Evolutionary conservation across 2,888 invertebrate genomes (phyloP), one percentile per base, ranked within the genome.

Genomic region (Tupiocoris notatus): DNA sequence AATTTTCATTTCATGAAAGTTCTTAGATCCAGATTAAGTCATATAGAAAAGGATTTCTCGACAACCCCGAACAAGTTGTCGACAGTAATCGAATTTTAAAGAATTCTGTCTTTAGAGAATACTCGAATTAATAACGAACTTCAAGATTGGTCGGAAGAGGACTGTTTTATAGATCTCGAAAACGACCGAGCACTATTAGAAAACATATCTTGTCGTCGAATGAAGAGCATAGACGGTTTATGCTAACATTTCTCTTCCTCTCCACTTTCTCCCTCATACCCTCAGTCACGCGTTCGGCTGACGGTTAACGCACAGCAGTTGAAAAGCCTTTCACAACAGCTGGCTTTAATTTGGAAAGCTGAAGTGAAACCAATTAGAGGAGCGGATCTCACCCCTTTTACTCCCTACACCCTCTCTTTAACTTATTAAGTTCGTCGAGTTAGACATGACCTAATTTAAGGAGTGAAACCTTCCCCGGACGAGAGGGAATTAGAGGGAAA

Each of bases 311-410:
- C 39, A 39, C 12, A 39, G 23, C 68, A 68, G 68, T 39, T 22
- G 59, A 59, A 68, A 67, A 57, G 68, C 68, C 24, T 59, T 68
- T 68, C 68, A 68, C 58, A 68, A 59, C 59, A 59, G 59, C 59
- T 68, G 68, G 24, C n/a, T 58, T 68, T 68, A 58, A 68, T 68
- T 68, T 23, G 68, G 57, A 68, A 68, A 68, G 68, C 68, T 68
- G 68, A 68, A 68, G 68, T 68, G 68, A 68, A 68, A 68, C 58
- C 68, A 68, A 68, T 68, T 68, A 68, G 68, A 68, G 68, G 24
- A 68, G 59, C 59, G 23, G 23, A 68, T 59, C 68, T 23, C 24
- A 16, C 17, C 21, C 22, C 63, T 21, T 63, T 21, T 63, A 17
- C 63, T 17, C 21, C 6, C 59, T 7, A 16, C 24, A 18, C 18